These are phyloP conservation scores for Xylota sylvarum DNA, from an alignment of 2,888 invertebrate species.

Conservation along the genomic window DNA sequence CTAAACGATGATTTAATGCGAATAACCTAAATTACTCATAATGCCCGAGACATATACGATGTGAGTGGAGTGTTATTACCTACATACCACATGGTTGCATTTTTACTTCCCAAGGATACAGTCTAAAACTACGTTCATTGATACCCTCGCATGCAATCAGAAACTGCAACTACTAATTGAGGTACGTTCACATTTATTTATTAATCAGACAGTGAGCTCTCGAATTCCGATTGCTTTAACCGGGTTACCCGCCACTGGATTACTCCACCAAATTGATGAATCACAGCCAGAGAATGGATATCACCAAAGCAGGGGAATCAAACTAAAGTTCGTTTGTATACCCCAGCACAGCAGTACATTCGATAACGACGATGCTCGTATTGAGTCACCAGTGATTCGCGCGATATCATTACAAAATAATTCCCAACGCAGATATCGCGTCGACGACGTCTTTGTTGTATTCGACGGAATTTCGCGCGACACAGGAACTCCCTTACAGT, in stretches of 20 bases:
- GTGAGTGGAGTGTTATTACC: no score
- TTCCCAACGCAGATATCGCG: slow-evolving; percentile 20
- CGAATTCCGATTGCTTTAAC: slow-evolving; percentile 40
- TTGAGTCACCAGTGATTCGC: slow-evolving; percentile 46
- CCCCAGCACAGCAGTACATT: neutral
- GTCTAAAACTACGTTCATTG: neutral
- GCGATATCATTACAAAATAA: slow-evolving; percentile 40
- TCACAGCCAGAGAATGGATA: slow-evolving; percentile 33
- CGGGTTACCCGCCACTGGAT: slow-evolving; percentile 43
- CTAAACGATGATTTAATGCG: neutral
- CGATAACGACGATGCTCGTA: slow-evolving; percentile 6
- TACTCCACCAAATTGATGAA: slow-evolving; percentile 41
- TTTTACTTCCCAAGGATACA: neutral
- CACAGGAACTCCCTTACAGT: slow-evolving; percentile 1
- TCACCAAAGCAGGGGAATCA: neutral
- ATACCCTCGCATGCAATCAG: slow-evolving; percentile 3
- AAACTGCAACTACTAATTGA: slow-evolving; percentile 7
- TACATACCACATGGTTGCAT: neutral
- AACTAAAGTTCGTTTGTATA: neutral
- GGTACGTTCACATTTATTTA: neutral
- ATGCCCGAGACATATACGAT: neutral
- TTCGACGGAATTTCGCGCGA: slow-evolving; percentile 40
- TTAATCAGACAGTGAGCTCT: slow-evolving; percentile 25
- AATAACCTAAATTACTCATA: neutral
- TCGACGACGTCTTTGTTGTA: neutral